These are phyloP conservation scores for Drosophila testacea DNA, from an alignment of 2,888 invertebrate species.

Conservation along the genomic window DNA sequence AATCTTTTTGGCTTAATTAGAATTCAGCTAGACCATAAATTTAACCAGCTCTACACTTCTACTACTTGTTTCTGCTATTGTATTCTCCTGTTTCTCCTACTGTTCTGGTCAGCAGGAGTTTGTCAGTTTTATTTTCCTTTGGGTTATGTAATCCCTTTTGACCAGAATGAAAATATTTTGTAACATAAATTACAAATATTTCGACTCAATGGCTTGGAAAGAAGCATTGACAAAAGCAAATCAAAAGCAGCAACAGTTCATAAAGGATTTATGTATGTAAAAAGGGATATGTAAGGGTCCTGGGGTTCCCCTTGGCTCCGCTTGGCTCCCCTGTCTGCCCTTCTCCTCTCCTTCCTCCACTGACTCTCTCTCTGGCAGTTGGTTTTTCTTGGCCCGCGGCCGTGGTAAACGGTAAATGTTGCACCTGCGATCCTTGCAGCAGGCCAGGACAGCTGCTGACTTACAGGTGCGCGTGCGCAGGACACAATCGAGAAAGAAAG, in stretches of 20 bases:
- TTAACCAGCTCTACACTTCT: constrained; percentile 16
- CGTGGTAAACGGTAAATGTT: constrained; percentile 72
- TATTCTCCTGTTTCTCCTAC: neutral
- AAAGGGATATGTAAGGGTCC: constrained; percentile 18
- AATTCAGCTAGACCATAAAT: constrained; percentile 50
- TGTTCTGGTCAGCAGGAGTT: neutral
- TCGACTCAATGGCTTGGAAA: constrained; percentile 16
- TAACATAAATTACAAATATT: constrained; percentile 73
- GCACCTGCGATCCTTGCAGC: constrained; percentile 72
- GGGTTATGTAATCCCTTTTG: constrained; percentile 43
- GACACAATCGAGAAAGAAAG: constrained; percentile 25
- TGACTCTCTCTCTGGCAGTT: neutral
- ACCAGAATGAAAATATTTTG: constrained; percentile 68
- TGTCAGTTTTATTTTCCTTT: neutral
- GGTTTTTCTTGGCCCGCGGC: constrained; percentile 51
- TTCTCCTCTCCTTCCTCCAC: neutral
- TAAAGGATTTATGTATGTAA: neutral
- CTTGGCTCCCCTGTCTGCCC: neutral
- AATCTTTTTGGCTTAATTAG: constrained; percentile 72
- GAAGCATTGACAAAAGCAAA: constrained; percentile 20
- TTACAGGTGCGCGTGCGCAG: constrained; percentile 76
- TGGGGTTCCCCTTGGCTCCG: constrained; percentile 8
- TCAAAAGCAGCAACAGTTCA: constrained; percentile 28
- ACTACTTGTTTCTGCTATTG: no score
- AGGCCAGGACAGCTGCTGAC: constrained; percentile 64